Percentiles rank a stretch among this genome's conserved stretches.
These are phyloP conservation scores for Hirtodrosophila cameraria DNA, from an alignment of 2,888 invertebrate genomes.

Conservation along the genomic window DNA sequence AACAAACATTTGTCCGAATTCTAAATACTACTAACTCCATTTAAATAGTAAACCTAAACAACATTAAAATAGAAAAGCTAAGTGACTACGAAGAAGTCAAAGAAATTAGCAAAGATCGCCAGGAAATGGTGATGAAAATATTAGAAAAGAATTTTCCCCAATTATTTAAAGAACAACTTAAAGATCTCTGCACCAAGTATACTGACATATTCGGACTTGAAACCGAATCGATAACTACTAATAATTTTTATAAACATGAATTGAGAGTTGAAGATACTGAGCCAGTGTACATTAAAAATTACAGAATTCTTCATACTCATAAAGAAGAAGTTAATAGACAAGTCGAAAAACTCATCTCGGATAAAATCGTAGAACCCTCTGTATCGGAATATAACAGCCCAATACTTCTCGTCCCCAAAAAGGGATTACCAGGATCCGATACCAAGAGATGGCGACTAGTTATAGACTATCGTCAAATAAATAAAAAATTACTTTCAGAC, in stretches of 20 bases:
- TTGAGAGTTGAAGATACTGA: neutral
- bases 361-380: slow-evolving; percentile 26
- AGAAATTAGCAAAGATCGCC: neutral
- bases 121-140: too few species aligned
- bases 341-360: slow-evolving; percentile 18
- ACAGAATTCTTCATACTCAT: slow-evolving; percentile 25
- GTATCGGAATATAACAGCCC: slow-evolving; percentile 11
- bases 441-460: neutral
- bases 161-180: neutral
- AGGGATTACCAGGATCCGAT: neutral
- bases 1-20: slow-evolving; percentile 3
- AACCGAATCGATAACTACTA: too few species aligned
- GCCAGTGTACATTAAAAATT: slow-evolving; percentile 31
- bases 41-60: neutral
- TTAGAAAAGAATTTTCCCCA: neutral
- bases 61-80: neutral
- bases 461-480: neutral
- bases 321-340: slow-evolving; percentile 30
- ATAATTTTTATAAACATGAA: neutral
- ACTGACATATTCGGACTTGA: neutral
- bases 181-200: neutral
- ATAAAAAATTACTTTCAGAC: neutral
- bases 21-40: slow-evolving; percentile 4
- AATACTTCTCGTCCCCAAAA: slow-evolving; percentile 23
- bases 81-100: neutral